These are phyloP conservation scores for Leucophora obtusa DNA, from an alignment of 2,888 invertebrate genomes.

Conservation along the genomic window DNA sequence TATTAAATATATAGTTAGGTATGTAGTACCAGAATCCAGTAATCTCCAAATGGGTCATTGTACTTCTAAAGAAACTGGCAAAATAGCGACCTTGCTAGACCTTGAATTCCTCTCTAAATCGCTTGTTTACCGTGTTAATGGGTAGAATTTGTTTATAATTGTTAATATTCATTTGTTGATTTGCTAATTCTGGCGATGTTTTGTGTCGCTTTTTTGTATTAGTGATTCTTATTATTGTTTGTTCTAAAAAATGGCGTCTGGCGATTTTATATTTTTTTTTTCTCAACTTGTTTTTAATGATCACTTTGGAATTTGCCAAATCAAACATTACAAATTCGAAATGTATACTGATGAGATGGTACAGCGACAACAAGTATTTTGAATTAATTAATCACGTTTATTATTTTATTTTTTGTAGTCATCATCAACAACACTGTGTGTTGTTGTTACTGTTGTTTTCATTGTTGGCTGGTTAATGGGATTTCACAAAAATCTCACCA, in stretches of 20 bases:
- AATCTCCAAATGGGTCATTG: constrained; percentile 75
- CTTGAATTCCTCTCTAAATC: constrained; percentile 69
- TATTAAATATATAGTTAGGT: background rate
- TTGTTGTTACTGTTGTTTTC: background rate
- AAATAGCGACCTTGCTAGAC: constrained; percentile 76
- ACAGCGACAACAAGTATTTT: constrained; percentile 18
- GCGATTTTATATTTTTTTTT: background rate
- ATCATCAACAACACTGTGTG: background rate
- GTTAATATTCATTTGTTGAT: background rate
- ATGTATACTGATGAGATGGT: background rate
- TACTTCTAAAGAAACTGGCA: constrained; percentile 69
- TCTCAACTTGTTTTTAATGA: constrained; percentile 24
- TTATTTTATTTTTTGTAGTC: background rate
- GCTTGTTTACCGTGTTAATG: constrained; percentile 52
- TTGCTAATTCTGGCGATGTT: constrained; percentile 6
- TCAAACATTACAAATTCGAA: constrained; percentile 20
- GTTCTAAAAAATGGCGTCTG: constrained; percentile 42
- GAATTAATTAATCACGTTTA: constrained; percentile 44
- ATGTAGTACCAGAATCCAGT: background rate
- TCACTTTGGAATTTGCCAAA: constrained; percentile 50
- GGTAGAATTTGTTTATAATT: constrained; percentile 46
- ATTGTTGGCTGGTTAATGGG: constrained; percentile 14
- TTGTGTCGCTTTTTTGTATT: constrained; percentile 56
- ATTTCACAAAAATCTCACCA: constrained; percentile 31
- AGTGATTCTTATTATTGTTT: constrained; percentile 33